Evolutionary conservation across 2,113 vertebrate species (phyloP), one percentile per base, ranked within the genome.

Genomic region (Ptilorrhoa leucosticta): DNA sequence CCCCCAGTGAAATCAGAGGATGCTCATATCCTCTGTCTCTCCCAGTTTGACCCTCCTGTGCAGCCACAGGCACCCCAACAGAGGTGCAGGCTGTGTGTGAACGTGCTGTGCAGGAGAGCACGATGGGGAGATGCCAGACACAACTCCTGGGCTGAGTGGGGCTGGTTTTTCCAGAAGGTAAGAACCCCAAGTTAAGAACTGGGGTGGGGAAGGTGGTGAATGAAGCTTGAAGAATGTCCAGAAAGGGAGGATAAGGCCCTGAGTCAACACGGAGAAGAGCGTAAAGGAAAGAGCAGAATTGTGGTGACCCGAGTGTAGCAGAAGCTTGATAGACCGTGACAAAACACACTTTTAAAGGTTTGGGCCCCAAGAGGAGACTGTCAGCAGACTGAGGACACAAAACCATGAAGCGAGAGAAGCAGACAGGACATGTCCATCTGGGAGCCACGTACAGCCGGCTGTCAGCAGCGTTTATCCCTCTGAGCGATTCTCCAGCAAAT

Each of bases 261-360:
- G 35, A 83, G 77, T 65, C 87, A 89, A 77, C 87, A 81, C 0
- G 0, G 42, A 73, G 93, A 77, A 28, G 30, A 58, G 63, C 0
- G 0, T 53, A 80, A 83, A 82, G 56, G 42, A 37, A 71, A 72
- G 86, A 93, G 83, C 58, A 42, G 77, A 73, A 39, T 3, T 81
- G 89, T 73, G 77, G 60, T 87, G 87, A 95, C 72, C 72, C 13
- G 2, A 87, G 77, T 19, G 83, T 40, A 91, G 95, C 70, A 93
- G 50, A 61, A 91, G 90, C 85, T 90, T 76, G 85, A 92, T 33
- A 71, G 95, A 92, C 75, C 66, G 1, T 93, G 85, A 90, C 92
- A 94, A 94, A 91, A 91, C 57, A 90, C 85, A 72, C 94, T 92
- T 71, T 40, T 57, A 85, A 90, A 92, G 87, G 66, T 26, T 92